Conservation (phyloP, 2,113 vertebrate genomes). For the Leuciscus idus region DNA sequence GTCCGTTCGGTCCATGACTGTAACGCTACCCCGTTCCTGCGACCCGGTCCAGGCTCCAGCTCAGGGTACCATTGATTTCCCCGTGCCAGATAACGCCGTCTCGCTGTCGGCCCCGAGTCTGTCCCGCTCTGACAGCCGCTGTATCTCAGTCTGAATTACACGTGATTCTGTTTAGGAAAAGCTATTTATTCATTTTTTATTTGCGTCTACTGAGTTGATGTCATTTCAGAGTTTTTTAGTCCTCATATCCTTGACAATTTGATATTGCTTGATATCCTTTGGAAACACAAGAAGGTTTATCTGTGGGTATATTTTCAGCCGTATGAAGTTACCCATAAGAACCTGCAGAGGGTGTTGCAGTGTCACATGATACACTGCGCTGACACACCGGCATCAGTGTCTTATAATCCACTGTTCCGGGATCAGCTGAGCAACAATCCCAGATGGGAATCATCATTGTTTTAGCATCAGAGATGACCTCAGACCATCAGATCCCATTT, state of each 20-base stretch:
- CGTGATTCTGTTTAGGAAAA: not conserved
- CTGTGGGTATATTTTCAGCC: slow-evolving; percentile 16
- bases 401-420: slow-evolving; percentile 22
- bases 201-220: not conserved
- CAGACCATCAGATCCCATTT: not conserved
- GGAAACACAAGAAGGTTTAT: slow-evolving; percentile 12
- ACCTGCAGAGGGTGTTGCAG: slow-evolving; percentile 57
- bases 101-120: slow-evolving; percentile 1
- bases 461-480: slow-evolving; percentile 24
- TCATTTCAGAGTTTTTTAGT: not conserved
- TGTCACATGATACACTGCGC: slow-evolving; percentile 37
- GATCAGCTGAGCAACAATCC: slow-evolving; percentile 9
- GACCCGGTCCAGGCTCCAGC: slow-evolving; percentile 37
- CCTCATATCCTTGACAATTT: slow-evolving; percentile 7
- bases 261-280: not conserved
- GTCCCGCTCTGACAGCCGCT: not conserved
- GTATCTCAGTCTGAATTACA: not conserved
- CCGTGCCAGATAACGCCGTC: slow-evolving; percentile 56
- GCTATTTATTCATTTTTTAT: not conserved
- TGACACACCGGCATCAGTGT: slow-evolving; percentile 32
- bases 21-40: slow-evolving; percentile 48
- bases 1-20: slow-evolving; percentile 34
- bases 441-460: not conserved
- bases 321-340: slow-evolving; percentile 36
- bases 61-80: slow-evolving; percentile 59